A percentile compares a stretch with the other conserved stretches of the same genome.
These are phyloP conservation scores for Campoletis raptor DNA, from an alignment of 2,888 invertebrate genomes.

Conservation along the genomic window DNA sequence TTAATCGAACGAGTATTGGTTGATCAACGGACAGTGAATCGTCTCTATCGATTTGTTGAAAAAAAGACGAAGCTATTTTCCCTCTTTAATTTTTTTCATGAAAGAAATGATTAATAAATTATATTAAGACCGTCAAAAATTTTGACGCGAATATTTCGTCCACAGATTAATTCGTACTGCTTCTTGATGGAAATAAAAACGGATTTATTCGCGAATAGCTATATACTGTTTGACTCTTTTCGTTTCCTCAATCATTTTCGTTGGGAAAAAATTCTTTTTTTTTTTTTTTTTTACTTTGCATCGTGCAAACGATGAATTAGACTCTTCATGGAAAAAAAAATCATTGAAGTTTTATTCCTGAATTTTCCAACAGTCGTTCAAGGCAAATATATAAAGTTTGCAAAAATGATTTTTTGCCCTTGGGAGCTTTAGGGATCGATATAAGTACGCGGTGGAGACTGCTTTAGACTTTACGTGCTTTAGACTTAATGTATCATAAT, in stretches of 20 bases:
- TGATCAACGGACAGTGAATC: not conserved
- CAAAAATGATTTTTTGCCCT: not conserved
- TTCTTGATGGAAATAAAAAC: not conserved
- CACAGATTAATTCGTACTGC: not conserved
- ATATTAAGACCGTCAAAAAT: not conserved
- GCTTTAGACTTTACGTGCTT: constrained; percentile 62
- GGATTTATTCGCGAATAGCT: not conserved
- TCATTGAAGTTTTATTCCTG: not conserved
- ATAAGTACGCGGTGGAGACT: constrained; percentile 33
- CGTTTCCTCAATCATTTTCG: not conserved
- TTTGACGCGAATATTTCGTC: not conserved
- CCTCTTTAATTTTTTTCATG: not conserved
- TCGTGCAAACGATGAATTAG: not conserved
- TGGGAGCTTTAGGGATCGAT: constrained; percentile 19
- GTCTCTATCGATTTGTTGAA: not conserved
- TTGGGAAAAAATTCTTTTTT: not conserved
- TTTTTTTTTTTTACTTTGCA: not conserved
- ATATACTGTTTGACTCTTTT: not conserved
- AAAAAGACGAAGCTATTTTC: not conserved
- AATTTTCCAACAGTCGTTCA: not conserved
- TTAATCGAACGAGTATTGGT: not conserved
- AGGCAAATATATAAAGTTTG: not conserved
- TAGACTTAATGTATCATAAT: constrained; percentile 73
- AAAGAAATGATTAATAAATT: not conserved
- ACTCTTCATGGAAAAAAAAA: not conserved